phyloP scores from a whole-genome alignment of 2,888 invertebrate species.

The Osmoderma eremita region DNA sequence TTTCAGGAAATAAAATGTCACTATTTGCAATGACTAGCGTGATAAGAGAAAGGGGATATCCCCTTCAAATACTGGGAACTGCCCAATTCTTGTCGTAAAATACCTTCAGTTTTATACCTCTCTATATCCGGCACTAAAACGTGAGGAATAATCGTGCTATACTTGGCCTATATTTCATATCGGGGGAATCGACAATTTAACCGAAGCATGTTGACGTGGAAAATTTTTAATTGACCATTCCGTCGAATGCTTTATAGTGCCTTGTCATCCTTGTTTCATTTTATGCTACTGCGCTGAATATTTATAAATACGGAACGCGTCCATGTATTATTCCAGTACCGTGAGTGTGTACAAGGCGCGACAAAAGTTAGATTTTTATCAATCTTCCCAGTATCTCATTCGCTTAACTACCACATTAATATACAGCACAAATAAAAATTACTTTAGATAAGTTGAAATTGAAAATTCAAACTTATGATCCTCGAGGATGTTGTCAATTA shows the following conservation, averaged over 20 bases:
- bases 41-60: too few species aligned
- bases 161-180: constrained; percentile 34
- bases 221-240: constrained; percentile 41
- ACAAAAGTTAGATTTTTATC: background rate
- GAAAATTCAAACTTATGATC: background rate
- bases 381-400: background rate
- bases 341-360: background rate
- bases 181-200: constrained; percentile 8
- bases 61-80: background rate
- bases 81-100: constrained; percentile 22
- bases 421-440: too few species aligned
- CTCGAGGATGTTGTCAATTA: background rate
- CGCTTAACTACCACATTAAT: background rate
- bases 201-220: constrained; percentile 23
- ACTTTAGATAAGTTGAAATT: too few species aligned
- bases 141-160: constrained; percentile 22
- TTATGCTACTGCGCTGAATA: constrained; percentile 34
- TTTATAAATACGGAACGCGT: constrained; percentile 38
- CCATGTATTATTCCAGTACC: constrained; percentile 4
- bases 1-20: too few species aligned
- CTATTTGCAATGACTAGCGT: too few species aligned
- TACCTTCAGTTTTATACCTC: background rate
- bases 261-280: constrained; percentile 34
- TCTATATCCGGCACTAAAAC: constrained; percentile 5
- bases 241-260: constrained; percentile 19